Base-by-base conservation (phyloP, 2,797 vertebrate species). In the Ctenopoma kingsleyae region DNA sequence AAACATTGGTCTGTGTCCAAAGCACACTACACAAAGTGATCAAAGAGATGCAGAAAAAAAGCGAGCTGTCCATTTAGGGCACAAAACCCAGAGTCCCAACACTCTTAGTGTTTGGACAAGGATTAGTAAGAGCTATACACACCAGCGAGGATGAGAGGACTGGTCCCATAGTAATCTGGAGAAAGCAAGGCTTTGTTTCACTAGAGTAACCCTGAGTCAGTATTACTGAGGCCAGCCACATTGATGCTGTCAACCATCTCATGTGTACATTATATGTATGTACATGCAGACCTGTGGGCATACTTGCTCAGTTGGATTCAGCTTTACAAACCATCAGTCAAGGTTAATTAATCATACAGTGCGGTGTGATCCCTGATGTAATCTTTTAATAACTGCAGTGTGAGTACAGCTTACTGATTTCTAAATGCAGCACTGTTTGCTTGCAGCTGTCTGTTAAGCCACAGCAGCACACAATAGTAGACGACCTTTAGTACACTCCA, bases 321-420 rank as follows among this genome's bases (percentile, higher is more conserved):
- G 72, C 74, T 84, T 85, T 81, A 77, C 78, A 83, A 83, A 84
- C 81, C 85, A 90, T 90, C 89, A 87, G 81, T 90, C 87, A 90
- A 87, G 87, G 88, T 90, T 90, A 90, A 92, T 93, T 92, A 91
- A 92, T 90, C 87, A 88, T 80, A 83, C 66, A 9, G 85, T 74
- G 65, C 64, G 57, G 69, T 82, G 76, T 74, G 82, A 87, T 90
- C 89, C 90, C 89, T 30, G 71, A 88, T 87, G 88, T 89, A 88
- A 87, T 90, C 87, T 87, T 84, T 89, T 91, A 88, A 91, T 89
- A 89, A 89, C 80, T 81, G 73, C 78, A 32, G 47, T 77, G 67
- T 68, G 85, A 82, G 83, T 77, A 61, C 78, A 78, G 75, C 80
- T 81, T 77, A 80, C 76, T 25, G 79, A 80, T 71, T 76, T 77